Evolutionary conservation across 1,140 invertebrate genomes (phyloP).

Genomic region (Thrips palmi): DNA sequence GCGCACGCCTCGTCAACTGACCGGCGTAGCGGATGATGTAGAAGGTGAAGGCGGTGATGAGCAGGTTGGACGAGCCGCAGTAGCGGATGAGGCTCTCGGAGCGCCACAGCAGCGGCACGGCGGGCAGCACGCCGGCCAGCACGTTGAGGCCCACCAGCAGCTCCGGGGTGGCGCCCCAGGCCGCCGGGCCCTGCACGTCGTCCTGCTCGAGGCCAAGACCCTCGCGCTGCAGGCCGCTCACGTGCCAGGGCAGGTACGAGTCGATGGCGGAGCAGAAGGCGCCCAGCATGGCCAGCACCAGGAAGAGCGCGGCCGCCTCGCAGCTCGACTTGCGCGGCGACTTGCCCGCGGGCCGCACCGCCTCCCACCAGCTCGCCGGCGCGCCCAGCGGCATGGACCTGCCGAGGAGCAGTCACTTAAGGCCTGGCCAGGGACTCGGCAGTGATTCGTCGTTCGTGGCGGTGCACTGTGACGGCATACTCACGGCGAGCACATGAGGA

Average conservation of each 20-base stretch:
- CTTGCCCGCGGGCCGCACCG: slow-evolving; percentile 25
- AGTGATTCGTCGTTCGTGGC: slow-evolving; percentile 70
- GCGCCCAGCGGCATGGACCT: slow-evolving; percentile 52
- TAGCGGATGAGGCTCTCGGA: slow-evolving; percentile 67
- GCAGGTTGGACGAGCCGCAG: slow-evolving; percentile 64
- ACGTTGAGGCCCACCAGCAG: background rate
- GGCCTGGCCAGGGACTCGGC: slow-evolving; percentile 13
- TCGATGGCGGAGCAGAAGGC: slow-evolving; percentile 61
- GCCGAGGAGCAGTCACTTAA: slow-evolving; percentile 23
- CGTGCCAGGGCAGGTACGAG: slow-evolving; percentile 49
- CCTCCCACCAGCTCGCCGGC: slow-evolving; percentile 49
- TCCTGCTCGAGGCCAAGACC: background rate
- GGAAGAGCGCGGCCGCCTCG: slow-evolving; percentile 26
- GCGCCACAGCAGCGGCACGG: slow-evolving; percentile 52
- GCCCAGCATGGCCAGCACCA: slow-evolving; percentile 49
- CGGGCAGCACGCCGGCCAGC: slow-evolving; percentile 34
- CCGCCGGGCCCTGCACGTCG: background rate
- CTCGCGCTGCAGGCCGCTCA: slow-evolving; percentile 14
- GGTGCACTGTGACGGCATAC: slow-evolving; percentile 62
- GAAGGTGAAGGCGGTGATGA: slow-evolving; percentile 58
- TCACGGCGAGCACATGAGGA: slow-evolving; percentile 24
- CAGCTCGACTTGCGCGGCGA: slow-evolving; percentile 16
- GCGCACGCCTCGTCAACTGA: slow-evolving; percentile 15
- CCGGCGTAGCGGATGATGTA: slow-evolving; percentile 56
- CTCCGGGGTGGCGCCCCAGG: background rate